Evolutionary conservation across 1,140 invertebrate genomes (phyloP), one percentile per base, ranked within the genome.

Genomic region (Drosophila elegans): DNA sequence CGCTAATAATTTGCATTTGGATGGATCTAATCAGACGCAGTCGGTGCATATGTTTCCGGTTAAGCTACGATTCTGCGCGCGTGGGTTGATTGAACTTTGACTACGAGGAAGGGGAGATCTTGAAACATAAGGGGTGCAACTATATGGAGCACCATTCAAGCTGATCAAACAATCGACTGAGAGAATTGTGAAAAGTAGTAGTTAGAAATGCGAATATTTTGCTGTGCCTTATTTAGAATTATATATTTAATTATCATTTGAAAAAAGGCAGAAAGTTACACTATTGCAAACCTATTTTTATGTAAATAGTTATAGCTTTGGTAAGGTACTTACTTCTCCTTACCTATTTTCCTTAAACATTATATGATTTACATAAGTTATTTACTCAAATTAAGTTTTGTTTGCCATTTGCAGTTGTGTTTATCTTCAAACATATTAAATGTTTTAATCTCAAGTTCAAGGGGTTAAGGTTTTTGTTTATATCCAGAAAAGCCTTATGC

Each of bases 1-100:
- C 57, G 72, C 80, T 85, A 84, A 84, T 84, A 84, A 84, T 84
- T 84, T 63, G 80, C 80, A 39, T 74, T 80, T 77, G 56, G 51
- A 48, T 63, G 66, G 42, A 29, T 76, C 80, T 84, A 84, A 84
- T 84, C 80, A 74, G 45, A 49, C 32, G 71, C 71, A 80, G 55
- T 59, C 48, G 53, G 32, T 61, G 76, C 80, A 84, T 67, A 79
- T 84, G 80, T 85, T 84, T 84, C 80, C 80, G 80, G 80, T 84
- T 84, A 84, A 59, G 39, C 68, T 45, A 41, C 60, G 62, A 44
- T 32, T 36, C 56, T 10, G 39, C 27, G 16, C 25, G 64, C 39
- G 51, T 55, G 64, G 57, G 80, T 83, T 83, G 76, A 83, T 59
- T 83, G 80, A 83, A 83, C 80, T 84, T 83, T 61, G 21, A 45